A percentile compares a stretch with the other conserved stretches of the same genome.
Conservation (phyloP, 1,140 invertebrate genomes). For the Zaprionus lachaisei region DNA sequence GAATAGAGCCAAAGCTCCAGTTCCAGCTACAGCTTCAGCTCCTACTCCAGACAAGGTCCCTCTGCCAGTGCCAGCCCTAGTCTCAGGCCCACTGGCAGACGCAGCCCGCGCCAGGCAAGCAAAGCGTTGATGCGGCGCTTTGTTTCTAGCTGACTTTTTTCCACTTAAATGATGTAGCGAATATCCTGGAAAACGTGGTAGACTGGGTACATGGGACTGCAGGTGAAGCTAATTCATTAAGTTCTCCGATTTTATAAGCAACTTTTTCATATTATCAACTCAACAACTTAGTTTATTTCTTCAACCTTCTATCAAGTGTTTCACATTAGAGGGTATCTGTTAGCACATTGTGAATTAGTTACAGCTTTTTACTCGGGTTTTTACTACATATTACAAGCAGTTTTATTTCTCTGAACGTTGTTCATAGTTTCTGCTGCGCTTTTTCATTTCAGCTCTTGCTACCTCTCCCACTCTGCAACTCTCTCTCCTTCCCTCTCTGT, state of each 20-base stretch:
- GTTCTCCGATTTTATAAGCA: no score
- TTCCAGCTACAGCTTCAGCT: slow-evolving; percentile 19
- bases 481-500: background rate
- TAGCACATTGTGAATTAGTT: background rate
- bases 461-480: background rate
- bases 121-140: slow-evolving; percentile 75
- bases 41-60: slow-evolving; percentile 31
- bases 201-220: slow-evolving; percentile 7
- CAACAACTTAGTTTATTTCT: background rate
- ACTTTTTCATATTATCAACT: no score
- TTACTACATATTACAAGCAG: slow-evolving; percentile 80
- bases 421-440: slow-evolving; percentile 77
- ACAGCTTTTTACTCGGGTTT: slow-evolving; percentile 50
- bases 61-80: slow-evolving; percentile 38
- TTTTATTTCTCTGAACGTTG: slow-evolving; percentile 77
- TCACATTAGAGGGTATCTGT: slow-evolving; percentile 10
- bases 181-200: slow-evolving; percentile 32
- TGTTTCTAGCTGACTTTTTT: slow-evolving; percentile 60
- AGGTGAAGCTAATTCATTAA: no score
- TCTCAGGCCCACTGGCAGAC: slow-evolving; percentile 6
- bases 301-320: background rate
- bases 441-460: slow-evolving; percentile 56
- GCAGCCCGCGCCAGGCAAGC: slow-evolving; percentile 40
- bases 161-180: slow-evolving; percentile 10
- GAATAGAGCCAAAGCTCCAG: slow-evolving; percentile 59